Base-by-base conservation (phyloP, 2,797 vertebrate genomes). In the Decapterus maruadsi region DNA sequence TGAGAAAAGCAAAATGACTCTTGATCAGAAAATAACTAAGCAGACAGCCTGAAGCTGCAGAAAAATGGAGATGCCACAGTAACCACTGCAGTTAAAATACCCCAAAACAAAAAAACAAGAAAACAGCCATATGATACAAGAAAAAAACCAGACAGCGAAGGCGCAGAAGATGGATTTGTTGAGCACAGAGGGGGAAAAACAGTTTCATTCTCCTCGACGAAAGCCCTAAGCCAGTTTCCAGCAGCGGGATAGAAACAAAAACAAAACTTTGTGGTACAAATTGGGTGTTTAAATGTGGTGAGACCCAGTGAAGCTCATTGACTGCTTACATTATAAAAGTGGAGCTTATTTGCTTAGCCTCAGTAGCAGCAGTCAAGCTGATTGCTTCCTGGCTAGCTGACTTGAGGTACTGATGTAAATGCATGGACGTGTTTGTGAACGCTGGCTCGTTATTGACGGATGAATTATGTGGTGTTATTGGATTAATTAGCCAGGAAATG, bases 251-350 rank as follows among this genome's bases (percentile, higher is more conserved):
- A 42, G 56, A 81, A 78, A 67, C 29, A 70, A 84, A 86, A 82
- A 65, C 64, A 75, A 48, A 83, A 75, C 17, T 61, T 65, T 7
- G 61, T 56, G 68, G 29, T 65, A 68, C 56, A 77, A 77, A 68
- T 59, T 54, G 62, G 29, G 14, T 61, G 65, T 77, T 81, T 86
- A 74, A 78, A 77, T 83, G 80, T 84, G 84, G 80, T 79, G 51
- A 78, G 59, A 66, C 26, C n/a, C 62, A 72, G n/a, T 77, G 45
- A 74, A 56, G 62, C 55, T 73, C 42, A 74, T 51, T 73, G 65
- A 67, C 61, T 71, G 64, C 50, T 60, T 54, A 36, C 46, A 54
- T 63, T 68, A 57, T 74, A 45, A 67, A 57, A 56, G 36, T n/a
- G 14, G 40, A 58, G 65, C 45, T 40, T 57, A 66, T 73, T 80